These are phyloP conservation scores for Leptopilina myrica DNA, from an alignment of 2,888 invertebrate genomes.

Conservation along the genomic window DNA sequence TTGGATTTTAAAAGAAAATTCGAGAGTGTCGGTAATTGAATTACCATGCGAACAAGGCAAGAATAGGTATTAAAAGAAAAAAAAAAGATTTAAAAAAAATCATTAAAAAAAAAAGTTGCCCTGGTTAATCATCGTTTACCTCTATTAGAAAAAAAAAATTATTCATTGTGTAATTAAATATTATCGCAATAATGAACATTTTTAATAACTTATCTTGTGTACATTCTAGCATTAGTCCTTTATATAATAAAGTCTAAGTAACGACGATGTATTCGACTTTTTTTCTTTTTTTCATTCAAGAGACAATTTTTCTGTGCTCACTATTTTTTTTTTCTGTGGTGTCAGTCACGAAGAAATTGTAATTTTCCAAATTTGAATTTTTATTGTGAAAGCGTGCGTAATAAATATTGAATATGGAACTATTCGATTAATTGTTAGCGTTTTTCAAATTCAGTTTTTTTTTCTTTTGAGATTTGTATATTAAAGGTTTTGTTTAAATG, in stretches of 20 bases:
- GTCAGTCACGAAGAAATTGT: background rate
- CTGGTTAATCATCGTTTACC: conserved; percentile 66
- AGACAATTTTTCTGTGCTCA: background rate
- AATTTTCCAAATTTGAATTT: conserved; percentile 27
- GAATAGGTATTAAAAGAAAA: conserved; percentile 48
- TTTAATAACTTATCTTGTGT: conserved; percentile 75
- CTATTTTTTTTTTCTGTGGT: background rate
- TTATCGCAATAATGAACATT: conserved; percentile 73
- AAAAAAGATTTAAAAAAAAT: conserved; percentile 2
- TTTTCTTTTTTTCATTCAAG: conserved; percentile 26
- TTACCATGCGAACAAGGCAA: conserved; percentile 44
- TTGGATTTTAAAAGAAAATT: background rate
- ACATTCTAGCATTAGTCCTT: conserved; percentile 74
- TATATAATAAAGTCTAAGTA: conserved; percentile 73
- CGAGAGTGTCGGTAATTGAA: conserved; percentile 31
- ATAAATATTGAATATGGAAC: conserved; percentile 14
- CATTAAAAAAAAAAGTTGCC: conserved; percentile 52
- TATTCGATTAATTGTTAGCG: background rate
- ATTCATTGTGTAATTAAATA: conserved; percentile 71
- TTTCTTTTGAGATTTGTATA: background rate
- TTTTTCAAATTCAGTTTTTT: background rate
- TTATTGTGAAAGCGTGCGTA: conserved; percentile 19
- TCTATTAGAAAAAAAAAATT: conserved; percentile 65
- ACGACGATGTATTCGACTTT: conserved; percentile 60
- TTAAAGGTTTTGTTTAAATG: background rate